phyloP scores from a whole-genome alignment of 2,888 invertebrate species.

The Caenorhabditis panamensis region DNA sequence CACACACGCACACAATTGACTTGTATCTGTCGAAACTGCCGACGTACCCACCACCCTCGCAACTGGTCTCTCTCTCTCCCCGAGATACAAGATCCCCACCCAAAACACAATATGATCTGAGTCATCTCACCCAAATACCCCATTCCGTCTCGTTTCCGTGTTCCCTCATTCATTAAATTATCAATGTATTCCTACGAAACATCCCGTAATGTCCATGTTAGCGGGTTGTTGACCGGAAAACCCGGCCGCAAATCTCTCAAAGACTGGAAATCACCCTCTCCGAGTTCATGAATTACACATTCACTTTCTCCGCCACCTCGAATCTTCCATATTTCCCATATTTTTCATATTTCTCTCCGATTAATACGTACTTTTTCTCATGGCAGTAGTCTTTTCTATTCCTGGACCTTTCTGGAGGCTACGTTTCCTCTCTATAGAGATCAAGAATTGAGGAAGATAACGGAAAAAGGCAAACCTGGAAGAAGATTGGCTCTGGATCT shows the following conservation, averaged over 20 bases:
- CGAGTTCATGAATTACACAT: constrained; percentile 14
- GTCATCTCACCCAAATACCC: neutral
- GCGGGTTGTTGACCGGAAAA: constrained; percentile 1
- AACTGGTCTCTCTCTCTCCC: neutral
- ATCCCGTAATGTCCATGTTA: neutral
- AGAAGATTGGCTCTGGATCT: constrained; percentile 8
- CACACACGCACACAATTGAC: neutral
- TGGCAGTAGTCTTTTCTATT: neutral
- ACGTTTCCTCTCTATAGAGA: neutral
- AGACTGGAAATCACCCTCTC: neutral
- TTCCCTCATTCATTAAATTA: neutral
- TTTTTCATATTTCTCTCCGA: neutral
- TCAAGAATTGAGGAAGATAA: constrained; percentile 34
- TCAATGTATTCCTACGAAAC: neutral
- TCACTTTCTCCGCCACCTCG: constrained; percentile 1
- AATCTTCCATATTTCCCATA: constrained; percentile 9
- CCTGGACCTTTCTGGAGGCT: neutral
- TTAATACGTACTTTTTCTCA: constrained; percentile 12
- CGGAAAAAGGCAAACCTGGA: constrained; percentile 18
- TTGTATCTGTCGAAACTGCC: neutral
- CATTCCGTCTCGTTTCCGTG: neutral
- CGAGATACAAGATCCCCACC: too few relatives aligned
- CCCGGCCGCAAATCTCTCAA: neutral
- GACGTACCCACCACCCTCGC: neutral
- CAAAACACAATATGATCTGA: neutral